These are phyloP conservation scores for Drosophila nigricruria DNA, from an alignment of 2,888 invertebrate species.

Conservation along the genomic window DNA sequence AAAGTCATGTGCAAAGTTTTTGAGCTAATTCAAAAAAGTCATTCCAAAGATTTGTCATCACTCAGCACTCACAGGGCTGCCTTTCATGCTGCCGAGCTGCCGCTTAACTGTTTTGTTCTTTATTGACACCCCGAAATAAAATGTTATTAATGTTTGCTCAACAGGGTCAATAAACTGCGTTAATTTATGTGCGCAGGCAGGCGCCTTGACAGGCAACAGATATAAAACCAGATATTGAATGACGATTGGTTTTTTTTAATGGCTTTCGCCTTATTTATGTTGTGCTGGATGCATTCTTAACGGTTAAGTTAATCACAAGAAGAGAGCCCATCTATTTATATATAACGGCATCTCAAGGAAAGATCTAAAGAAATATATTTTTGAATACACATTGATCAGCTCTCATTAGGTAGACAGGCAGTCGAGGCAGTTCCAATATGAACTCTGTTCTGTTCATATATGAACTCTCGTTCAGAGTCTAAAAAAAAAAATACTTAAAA, in stretches of 20 bases:
- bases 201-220: not conserved
- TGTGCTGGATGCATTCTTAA: conserved; percentile 31
- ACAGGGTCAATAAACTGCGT: conserved; percentile 44
- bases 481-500: not conserved
- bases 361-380: not conserved
- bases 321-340: not conserved
- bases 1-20: conserved; percentile 35
- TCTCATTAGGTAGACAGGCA: not conserved
- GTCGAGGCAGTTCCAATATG: not conserved
- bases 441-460: not conserved
- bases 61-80: not conserved
- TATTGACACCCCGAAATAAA: conserved; percentile 39
- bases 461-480: too few species aligned
- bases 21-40: conserved; percentile 47
- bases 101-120: conserved; percentile 35
- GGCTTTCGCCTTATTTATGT: conserved; percentile 32
- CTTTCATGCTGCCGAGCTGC: not conserved
- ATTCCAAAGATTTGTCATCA: conserved; percentile 40
- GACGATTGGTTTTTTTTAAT: conserved; percentile 34
- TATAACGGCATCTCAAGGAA: not conserved
- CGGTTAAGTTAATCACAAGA: not conserved
- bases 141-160: conserved; percentile 45
- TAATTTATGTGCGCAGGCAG: conserved; percentile 51
- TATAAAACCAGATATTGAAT: conserved; percentile 13
- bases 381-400: not conserved